phyloP scores from a whole-genome alignment of 2,888 invertebrate genomes.

The Trichacis sp. region DNA sequence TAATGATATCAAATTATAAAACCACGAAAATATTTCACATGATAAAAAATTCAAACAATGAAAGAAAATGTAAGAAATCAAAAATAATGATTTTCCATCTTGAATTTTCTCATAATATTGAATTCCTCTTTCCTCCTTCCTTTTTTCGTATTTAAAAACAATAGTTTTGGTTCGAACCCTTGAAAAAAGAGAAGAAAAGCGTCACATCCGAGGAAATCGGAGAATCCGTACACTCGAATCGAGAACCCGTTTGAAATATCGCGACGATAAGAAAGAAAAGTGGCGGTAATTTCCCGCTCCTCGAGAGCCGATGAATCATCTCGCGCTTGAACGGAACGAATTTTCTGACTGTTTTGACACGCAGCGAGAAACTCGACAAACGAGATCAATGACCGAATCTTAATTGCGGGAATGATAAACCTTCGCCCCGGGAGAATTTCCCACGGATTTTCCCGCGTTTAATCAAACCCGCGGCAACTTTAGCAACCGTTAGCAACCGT shows the following conservation, averaged over 20 bases:
- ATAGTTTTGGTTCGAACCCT: too few relatives aligned
- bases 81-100: too few relatives aligned
- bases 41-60: too few relatives aligned
- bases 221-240: conserved; percentile 34
- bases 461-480: not conserved
- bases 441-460: not conserved
- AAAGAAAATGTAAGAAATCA: too few relatives aligned
- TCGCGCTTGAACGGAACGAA: not conserved
- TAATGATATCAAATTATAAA: too few relatives aligned
- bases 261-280: not conserved
- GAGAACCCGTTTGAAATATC: not conserved
- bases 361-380: not conserved
- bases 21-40: too few relatives aligned
- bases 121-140: too few relatives aligned
- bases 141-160: too few relatives aligned
- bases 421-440: not conserved
- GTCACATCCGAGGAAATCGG: too few relatives aligned
- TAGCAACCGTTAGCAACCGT: too few relatives aligned
- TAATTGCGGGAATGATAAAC: not conserved
- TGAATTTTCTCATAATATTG: too few relatives aligned
- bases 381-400: not conserved
- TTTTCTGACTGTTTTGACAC: not conserved
- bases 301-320: not conserved
- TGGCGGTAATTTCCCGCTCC: not conserved
- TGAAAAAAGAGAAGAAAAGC: too few relatives aligned